Evolutionary conservation across 2,113 vertebrate species (phyloP), one percentile per base, ranked within the genome.

Genomic region (Microcebus lehilahytsara): DNA sequence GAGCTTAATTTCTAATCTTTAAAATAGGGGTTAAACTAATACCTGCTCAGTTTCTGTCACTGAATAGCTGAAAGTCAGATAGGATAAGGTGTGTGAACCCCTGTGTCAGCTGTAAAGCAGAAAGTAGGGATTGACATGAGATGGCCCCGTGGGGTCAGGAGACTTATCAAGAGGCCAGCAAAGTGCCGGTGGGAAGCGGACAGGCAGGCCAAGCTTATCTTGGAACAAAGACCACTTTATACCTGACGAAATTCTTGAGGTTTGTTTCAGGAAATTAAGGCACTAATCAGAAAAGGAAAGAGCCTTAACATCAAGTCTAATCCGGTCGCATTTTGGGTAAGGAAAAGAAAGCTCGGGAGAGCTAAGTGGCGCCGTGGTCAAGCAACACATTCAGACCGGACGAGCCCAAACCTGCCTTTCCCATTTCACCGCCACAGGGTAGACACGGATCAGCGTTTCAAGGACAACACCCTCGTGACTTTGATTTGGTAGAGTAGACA

Each of bases 191-290:
- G 49, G 80, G 67, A 95, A 86, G 34, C 0, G 8, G 30, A 81
- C 7, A 60, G 64, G 64, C 90, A 60, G 60, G 42, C 34, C 23
- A 62, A 56, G 40, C 89, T 56, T 37, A 37, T 20, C 27, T 16
- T 60, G 34, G 27, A 93, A 91, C 93, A 96, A 97, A 92, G 91
- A 85, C 71, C 10, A 42, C 75, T 95, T 94, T 96, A 79, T 91
- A 77, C 22, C 58, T 49, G 62, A 80, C 69, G 71, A 80, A 81
- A 81, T 49, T 87, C 69, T 46, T 66, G n/a, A 80, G 56, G 27
- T 17, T 37, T 66, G 17, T 53, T 5, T 37, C 30, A 88, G 90
- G 90, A 92, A 95, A 95, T 80, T 58, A 88, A 97, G 90, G 30
- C 56, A 64, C 42, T 92, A 77, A 87, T 71, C 81, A 96, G 87